Percentiles rank a stretch among this genome's conserved stretches.
Evolutionary conservation across 2,888 invertebrate genomes (phyloP).

Genomic region (Agrochola litura): DNA sequence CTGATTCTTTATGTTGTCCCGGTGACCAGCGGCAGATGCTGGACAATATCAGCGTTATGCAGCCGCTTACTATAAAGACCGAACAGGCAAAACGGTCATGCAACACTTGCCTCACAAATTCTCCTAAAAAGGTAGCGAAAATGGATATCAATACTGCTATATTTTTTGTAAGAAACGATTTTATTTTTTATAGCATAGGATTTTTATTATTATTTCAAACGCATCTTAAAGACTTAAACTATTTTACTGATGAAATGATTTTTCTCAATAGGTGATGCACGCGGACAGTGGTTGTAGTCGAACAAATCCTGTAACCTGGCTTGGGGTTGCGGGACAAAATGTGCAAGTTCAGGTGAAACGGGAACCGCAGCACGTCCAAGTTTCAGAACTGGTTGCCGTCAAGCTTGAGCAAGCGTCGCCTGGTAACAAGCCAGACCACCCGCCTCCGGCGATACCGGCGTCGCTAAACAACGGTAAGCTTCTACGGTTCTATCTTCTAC

Average conservation of each 20-base stretch:
- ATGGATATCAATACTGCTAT: constrained; percentile 64
- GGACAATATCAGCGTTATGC: constrained; percentile 84
- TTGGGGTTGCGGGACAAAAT: constrained; percentile 85
- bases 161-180: constrained; percentile 60
- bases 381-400: constrained; percentile 91
- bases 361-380: constrained; percentile 91
- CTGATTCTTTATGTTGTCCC: constrained; percentile 84
- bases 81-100: constrained; percentile 88
- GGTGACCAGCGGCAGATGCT: constrained; percentile 82
- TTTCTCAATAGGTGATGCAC: constrained; percentile 79
- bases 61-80: constrained; percentile 88
- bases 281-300: constrained; percentile 92
- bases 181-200: constrained; percentile 29
- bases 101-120: constrained; percentile 87
- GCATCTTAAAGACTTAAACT: background rate
- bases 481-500: constrained; percentile 27
- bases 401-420: constrained; percentile 93
- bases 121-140: constrained; percentile 85
- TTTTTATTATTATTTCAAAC: constrained; percentile 25
- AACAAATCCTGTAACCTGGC: constrained; percentile 93
- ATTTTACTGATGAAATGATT: constrained; percentile 3
- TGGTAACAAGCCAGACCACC: constrained; percentile 90
- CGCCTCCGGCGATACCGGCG: constrained; percentile 83
- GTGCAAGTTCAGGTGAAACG: constrained; percentile 92
- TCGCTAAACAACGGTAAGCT: constrained; percentile 86